Percentiles rank a stretch among this genome's conserved stretches.
These are phyloP conservation scores for Noctua janthe DNA, from an alignment of 2,888 invertebrate species.

Conservation along the genomic window DNA sequence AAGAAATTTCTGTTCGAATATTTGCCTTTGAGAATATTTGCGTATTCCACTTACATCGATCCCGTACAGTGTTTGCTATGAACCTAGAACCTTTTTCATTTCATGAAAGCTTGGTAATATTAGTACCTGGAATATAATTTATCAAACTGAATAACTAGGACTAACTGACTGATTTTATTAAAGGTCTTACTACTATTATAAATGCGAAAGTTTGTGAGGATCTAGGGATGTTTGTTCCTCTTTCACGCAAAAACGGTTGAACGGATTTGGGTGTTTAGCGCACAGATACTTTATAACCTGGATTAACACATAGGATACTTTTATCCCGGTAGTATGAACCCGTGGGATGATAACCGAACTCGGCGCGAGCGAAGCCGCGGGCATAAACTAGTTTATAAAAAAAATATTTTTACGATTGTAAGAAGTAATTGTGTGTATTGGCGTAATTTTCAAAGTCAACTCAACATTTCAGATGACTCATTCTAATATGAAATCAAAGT, in stretches of 20 bases:
- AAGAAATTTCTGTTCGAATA: conserved; percentile 3
- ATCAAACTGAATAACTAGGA: not conserved
- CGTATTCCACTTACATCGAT: not conserved
- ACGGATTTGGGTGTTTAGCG: too few species aligned
- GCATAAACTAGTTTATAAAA: too few species aligned
- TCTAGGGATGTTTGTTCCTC: too few species aligned
- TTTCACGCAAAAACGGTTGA: too few species aligned
- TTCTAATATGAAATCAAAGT: not conserved
- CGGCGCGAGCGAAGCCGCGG: too few species aligned
- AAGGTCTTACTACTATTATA: too few species aligned
- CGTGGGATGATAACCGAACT: too few species aligned
- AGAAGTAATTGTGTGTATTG: not conserved
- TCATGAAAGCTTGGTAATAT: conserved; percentile 15
- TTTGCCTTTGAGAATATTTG: conserved; percentile 6
- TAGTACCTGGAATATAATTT: conserved; percentile 9
- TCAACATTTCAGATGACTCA: not conserved
- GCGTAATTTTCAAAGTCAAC: not conserved
- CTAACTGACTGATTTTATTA: not conserved
- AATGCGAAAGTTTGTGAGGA: too few species aligned
- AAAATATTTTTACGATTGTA: not conserved
- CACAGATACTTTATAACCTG: too few species aligned
- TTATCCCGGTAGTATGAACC: too few species aligned
- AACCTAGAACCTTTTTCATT: conserved; percentile 5
- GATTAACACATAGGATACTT: too few species aligned
- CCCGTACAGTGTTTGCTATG: not conserved